Conservation (phyloP, 2,113 vertebrate species). For the Gambusia affinis region DNA sequence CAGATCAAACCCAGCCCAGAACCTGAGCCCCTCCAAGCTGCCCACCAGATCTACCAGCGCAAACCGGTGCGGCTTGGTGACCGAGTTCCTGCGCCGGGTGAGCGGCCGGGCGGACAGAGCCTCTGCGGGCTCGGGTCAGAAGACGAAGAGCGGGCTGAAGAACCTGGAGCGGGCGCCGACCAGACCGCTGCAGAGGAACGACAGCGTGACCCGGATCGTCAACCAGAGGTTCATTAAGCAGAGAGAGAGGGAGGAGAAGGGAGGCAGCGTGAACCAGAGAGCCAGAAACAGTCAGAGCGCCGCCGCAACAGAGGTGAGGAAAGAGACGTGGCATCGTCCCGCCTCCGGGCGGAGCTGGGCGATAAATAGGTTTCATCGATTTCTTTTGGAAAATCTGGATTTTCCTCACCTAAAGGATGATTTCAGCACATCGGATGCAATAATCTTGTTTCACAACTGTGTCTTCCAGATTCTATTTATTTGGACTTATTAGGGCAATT, state of each 20-base stretch:
- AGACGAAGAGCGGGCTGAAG: conserved; percentile 72
- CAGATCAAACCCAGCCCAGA: conserved; percentile 44
- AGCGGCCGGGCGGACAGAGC: conserved; percentile 89
- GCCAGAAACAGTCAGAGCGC: conserved; percentile 74
- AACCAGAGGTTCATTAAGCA: conserved; percentile 91
- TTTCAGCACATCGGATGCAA: too few species aligned
- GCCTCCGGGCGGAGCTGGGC: too few species aligned
- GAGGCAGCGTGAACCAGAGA: conserved; percentile 43
- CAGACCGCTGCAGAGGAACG: conserved; percentile 74
- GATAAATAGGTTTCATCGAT: too few species aligned
- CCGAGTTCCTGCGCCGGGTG: conserved; percentile 94
- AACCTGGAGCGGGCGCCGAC: conserved; percentile 71
- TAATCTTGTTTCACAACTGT: too few species aligned
- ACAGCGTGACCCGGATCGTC: conserved; percentile 86
- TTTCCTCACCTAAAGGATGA: too few species aligned
- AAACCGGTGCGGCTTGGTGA: conserved; percentile 90
- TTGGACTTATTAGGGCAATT: too few species aligned
- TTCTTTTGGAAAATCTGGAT: too few species aligned
- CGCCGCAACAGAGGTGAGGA: conserved; percentile 83
- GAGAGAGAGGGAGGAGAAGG: conserved; percentile 76
- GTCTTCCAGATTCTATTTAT: too few species aligned
- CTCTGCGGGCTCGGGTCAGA: conserved; percentile 59
- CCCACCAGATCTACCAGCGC: conserved; percentile 75
- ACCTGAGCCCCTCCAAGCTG: conserved; percentile 49
- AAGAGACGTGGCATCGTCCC: background rate